These are phyloP conservation scores for Apamea sordens DNA, from an alignment of 2,888 invertebrate genomes.

Conservation along the genomic window DNA sequence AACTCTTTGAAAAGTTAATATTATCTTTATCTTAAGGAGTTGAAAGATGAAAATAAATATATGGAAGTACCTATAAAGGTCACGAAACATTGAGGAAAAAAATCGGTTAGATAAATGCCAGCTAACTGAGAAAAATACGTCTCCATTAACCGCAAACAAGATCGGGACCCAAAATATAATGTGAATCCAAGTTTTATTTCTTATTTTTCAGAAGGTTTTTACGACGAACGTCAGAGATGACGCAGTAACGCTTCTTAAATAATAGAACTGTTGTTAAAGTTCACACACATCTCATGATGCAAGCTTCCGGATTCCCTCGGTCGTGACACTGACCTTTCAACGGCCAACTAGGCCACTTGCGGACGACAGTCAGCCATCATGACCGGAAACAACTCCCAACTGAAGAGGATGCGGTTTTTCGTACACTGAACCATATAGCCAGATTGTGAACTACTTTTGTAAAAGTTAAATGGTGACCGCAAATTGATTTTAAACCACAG, in stretches of 20 bases:
- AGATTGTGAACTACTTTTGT: slow-evolving; percentile 43
- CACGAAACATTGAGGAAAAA: background rate
- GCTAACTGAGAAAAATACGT: slow-evolving; percentile 14
- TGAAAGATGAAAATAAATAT: background rate
- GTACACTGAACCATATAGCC: slow-evolving; percentile 43
- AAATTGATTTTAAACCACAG: slow-evolving; percentile 61
- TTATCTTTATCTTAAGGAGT: background rate
- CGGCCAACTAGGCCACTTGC: slow-evolving; percentile 17
- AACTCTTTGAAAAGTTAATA: background rate
- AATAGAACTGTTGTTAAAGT: slow-evolving; percentile 18
- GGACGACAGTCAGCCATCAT: slow-evolving; percentile 21
- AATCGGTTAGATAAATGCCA: background rate
- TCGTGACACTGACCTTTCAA: slow-evolving; percentile 58
- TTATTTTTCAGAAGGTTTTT: slow-evolving; percentile 19
- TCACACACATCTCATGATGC: slow-evolving; percentile 1
- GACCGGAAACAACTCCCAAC: slow-evolving; percentile 57
- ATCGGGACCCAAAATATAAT: background rate
- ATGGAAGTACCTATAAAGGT: background rate
- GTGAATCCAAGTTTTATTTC: background rate
- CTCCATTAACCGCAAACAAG: background rate
- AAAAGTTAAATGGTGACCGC: slow-evolving; percentile 46
- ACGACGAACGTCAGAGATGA: slow-evolving; percentile 8
- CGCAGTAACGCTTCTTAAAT: slow-evolving; percentile 6
- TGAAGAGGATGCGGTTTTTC: slow-evolving; percentile 64
- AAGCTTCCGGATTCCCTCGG: slow-evolving; percentile 23